Conservation (phyloP, 2,113 vertebrate genomes). For the Pteronura brasiliensis region DNA sequence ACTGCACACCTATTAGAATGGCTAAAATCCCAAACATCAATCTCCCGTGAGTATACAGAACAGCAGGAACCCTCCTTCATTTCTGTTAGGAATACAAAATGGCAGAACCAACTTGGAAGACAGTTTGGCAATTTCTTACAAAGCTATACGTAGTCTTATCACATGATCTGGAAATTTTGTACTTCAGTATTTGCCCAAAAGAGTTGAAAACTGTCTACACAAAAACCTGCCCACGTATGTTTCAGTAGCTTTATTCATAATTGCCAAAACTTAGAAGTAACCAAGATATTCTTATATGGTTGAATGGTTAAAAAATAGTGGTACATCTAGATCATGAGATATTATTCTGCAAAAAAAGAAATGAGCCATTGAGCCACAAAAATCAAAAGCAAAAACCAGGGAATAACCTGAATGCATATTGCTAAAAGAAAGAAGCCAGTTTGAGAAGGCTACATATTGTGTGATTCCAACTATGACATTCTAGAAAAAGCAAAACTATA, state of each 20-base stretch:
- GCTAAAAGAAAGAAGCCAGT: background rate
- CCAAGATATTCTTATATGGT: background rate
- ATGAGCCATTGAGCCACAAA: background rate
- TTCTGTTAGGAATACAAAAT: background rate
- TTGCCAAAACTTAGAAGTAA: background rate
- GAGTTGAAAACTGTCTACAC: background rate
- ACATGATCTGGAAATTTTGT: background rate
- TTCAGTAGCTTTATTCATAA: background rate
- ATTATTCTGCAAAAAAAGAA: background rate
- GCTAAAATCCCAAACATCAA: background rate
- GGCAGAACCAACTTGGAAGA: background rate
- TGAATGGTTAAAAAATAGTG: background rate
- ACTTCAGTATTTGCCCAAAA: background rate
- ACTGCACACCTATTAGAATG: background rate
- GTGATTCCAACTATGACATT: background rate
- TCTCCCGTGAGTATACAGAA: background rate
- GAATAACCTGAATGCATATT: background rate
- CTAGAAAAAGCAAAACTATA: background rate
- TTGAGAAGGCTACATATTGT: background rate
- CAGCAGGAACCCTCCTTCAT: background rate
- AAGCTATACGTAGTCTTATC: background rate
- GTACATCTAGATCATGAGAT: background rate
- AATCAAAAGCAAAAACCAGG: background rate
- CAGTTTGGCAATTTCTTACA: background rate
- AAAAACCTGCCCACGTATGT: background rate